phyloP scores from a whole-genome alignment of 2,888 invertebrate genomes.

The Agrilus biguttatus region DNA sequence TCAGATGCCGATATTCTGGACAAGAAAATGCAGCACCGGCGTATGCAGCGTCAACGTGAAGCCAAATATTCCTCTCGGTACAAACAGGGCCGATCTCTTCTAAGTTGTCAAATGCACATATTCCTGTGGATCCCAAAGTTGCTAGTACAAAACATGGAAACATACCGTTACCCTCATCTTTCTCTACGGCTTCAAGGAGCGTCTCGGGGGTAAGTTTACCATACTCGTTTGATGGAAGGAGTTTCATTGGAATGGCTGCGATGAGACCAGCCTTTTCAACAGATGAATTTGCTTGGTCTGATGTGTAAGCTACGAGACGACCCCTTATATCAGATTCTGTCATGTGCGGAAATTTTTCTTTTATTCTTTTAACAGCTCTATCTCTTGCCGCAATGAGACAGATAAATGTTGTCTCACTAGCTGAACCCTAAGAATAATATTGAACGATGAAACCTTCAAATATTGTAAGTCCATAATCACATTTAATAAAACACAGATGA shows the following conservation, averaged over 20 bases:
- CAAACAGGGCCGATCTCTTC: constrained; percentile 72
- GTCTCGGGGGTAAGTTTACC: constrained; percentile 52
- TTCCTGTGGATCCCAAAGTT: constrained; percentile 54
- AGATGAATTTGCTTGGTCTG: constrained; percentile 77
- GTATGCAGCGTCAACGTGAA: constrained; percentile 93
- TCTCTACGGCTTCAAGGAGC: constrained; percentile 51
- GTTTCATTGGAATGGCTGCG: constrained; percentile 59
- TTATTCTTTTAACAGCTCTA: constrained; percentile 42
- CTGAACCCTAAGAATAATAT: constrained; percentile 49
- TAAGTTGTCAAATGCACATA: constrained; percentile 77
- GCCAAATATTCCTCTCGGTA: constrained; percentile 58
- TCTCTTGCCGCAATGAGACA: constrained; percentile 65
- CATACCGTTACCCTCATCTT: constrained; percentile 62
- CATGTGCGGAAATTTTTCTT: constrained; percentile 39
- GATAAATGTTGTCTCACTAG: constrained; percentile 76
- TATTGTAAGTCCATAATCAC: no score
- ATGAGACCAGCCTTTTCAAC: constrained; percentile 74
- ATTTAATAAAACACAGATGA: no score
- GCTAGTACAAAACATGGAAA: constrained; percentile 80
- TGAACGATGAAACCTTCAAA: no score
- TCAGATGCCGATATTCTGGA: constrained; percentile 70
- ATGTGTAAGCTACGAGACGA: constrained; percentile 68
- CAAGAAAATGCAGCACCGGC: constrained; percentile 83
- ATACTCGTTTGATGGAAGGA: constrained; percentile 51
- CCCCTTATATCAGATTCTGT: constrained; percentile 48